Evolutionary conservation across 2,113 vertebrate genomes (phyloP).

Genomic region (Illadopsis cleaveri): DNA sequence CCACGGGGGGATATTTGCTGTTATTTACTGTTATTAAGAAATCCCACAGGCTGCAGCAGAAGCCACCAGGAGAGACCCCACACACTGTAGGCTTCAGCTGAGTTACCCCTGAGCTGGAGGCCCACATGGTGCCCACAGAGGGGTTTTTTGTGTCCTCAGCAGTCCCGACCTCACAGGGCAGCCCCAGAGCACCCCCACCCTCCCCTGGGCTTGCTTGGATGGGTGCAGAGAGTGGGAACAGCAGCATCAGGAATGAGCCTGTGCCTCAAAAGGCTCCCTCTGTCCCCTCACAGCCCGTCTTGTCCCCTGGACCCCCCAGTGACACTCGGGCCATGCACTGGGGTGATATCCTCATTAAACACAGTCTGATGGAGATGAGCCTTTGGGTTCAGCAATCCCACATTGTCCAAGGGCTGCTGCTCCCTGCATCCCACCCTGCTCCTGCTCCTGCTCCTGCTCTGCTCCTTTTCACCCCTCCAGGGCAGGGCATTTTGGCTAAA

Average conservation of each 20-base stretch:
- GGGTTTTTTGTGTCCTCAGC: neutral
- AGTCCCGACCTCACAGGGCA: neutral
- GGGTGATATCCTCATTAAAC: neutral
- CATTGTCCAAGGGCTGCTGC: neutral
- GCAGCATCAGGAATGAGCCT: accelerated
- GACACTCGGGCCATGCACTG: no score
- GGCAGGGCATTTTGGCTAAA: neutral
- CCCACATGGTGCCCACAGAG: accelerated
- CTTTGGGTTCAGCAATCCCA: neutral
- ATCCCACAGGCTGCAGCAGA: neutral
- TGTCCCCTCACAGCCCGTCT: no score
- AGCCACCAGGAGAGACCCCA: neutral
- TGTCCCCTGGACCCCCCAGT: neutral
- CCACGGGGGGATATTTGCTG: neutral
- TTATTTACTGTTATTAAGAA: neutral
- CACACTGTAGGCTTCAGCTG: accelerated
- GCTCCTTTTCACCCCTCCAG: no score
- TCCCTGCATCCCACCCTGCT: neutral
- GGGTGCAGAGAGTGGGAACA: neutral
- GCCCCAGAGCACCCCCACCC: neutral
- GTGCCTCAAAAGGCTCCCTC: neutral
- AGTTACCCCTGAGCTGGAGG: neutral
- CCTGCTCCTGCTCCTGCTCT: neutral
- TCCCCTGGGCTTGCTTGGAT: neutral
- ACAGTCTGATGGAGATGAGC: accelerated